These are phyloP conservation scores for Chrysodeixis includens DNA, from an alignment of 2,888 invertebrate species.

Conservation along the genomic window DNA sequence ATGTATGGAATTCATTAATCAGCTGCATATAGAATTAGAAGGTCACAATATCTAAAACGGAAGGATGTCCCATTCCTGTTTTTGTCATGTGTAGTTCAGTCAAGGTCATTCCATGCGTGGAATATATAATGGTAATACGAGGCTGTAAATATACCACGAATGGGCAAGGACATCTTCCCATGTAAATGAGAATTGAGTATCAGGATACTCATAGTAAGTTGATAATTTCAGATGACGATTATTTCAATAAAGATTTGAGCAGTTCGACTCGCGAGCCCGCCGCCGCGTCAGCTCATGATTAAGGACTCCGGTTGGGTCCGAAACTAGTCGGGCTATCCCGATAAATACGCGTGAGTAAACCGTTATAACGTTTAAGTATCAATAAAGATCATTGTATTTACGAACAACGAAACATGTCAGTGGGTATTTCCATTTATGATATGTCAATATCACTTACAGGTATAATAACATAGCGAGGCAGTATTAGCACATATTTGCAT, in stretches of 20 bases:
- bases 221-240: too few species aligned
- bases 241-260: too few species aligned
- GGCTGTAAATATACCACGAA: too few species aligned
- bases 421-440: neutral
- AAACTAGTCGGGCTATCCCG: too few species aligned
- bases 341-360: too few species aligned
- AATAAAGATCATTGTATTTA: neutral
- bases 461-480: neutral
- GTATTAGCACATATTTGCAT: slow-evolving; percentile 1
- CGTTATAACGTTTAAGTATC: too few species aligned
- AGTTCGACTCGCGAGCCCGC: too few species aligned
- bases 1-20: neutral
- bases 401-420: neutral
- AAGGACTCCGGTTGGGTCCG: too few species aligned
- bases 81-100: slow-evolving; percentile 13
- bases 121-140: neutral
- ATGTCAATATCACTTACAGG: neutral
- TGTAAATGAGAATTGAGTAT: too few species aligned
- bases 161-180: too few species aligned
- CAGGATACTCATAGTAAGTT: too few species aligned
- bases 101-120: slow-evolving; percentile 11
- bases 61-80: slow-evolving; percentile 35
- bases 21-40: neutral
- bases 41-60: slow-evolving; percentile 28
- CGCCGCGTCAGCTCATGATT: too few species aligned